Evolutionary conservation across 2,797 vertebrate species (phyloP), one percentile per base, ranked within the genome.

Genomic region (Gorsachius magnificus): DNA sequence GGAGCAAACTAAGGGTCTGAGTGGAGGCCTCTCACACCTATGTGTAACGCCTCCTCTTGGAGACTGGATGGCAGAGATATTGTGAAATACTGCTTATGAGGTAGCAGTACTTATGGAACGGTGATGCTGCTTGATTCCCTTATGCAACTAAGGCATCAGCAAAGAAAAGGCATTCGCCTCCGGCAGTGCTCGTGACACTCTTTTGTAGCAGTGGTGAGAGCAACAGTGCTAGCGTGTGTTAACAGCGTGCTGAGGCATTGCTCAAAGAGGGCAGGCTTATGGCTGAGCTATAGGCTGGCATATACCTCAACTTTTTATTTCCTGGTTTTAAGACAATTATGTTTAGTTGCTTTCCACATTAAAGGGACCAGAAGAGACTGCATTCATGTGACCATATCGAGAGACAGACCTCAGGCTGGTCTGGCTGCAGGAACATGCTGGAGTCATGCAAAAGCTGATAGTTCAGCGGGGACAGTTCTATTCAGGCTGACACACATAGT

Each of bases 91-190:
- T 60, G 48, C 53, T 57, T 58, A 33, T 21, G 57, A 91, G 26
- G 68, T 41, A 41, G 81, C 35, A 63, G 43, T 51, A 70, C 56
- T 86, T 72, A 57, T 0, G 1, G 70, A 90, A 83, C 0, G 0
- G 38, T 36, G 70, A 83, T 63, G 70, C 58, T 63, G 50, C 74
- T 84, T 80, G 29, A 63, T 72, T 84, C 74, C 51, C 60, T 92
- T 56, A 58, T 0, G 11, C 61, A 90, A 36, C 16, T 31, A 56
- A 77, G 45, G 68, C 75, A 92, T 84, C 78, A 68, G 83, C 48
- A 87, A 79, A 76, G 68, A 69, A 54, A 82, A 89, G 29, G 43
- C 56, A 86, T 54, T 56, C 41, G 38, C 38, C 46, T 79, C 58
- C 58, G 21, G 58, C 74, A 92, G 26, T 6, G 38, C 17, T 90